Evolutionary conservation across 2,113 vertebrate species (phyloP).

Genomic region (Gulo gulo): DNA sequence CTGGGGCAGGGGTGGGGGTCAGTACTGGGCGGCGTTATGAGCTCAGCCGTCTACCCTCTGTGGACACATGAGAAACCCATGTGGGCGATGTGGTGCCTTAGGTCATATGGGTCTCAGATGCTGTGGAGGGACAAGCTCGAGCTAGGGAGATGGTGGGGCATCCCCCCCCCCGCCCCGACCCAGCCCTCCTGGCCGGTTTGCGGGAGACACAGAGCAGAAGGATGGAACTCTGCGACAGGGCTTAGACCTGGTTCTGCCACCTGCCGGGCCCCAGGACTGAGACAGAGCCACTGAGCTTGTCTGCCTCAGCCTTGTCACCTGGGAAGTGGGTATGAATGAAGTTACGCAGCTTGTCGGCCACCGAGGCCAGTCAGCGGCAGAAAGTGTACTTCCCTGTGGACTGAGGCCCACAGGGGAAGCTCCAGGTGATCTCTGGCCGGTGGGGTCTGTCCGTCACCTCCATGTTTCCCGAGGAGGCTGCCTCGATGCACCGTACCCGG

Average conservation of each 20-base stretch:
- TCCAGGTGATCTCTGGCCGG: neutral
- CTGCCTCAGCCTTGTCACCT: neutral
- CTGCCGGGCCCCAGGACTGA: neutral
- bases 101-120: neutral
- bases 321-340: too few species aligned
- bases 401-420: neutral
- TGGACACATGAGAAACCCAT: neutral
- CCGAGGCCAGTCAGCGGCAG: neutral
- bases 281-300: neutral
- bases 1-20: neutral
- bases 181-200: neutral
- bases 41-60: neutral
- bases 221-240: too few species aligned
- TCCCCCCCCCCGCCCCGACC: neutral
- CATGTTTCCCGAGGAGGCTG: neutral
- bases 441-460: neutral
- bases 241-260: neutral
- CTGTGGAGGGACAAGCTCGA: neutral
- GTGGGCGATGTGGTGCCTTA: neutral
- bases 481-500: neutral
- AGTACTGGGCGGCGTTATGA: neutral
- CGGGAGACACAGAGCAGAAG: neutral
- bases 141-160: neutral
- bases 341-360: neutral
- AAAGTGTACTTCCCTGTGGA: neutral